Base-by-base conservation (phyloP, 92 coral and sea anemone species). In the Zoanthus sociatus region DNA sequence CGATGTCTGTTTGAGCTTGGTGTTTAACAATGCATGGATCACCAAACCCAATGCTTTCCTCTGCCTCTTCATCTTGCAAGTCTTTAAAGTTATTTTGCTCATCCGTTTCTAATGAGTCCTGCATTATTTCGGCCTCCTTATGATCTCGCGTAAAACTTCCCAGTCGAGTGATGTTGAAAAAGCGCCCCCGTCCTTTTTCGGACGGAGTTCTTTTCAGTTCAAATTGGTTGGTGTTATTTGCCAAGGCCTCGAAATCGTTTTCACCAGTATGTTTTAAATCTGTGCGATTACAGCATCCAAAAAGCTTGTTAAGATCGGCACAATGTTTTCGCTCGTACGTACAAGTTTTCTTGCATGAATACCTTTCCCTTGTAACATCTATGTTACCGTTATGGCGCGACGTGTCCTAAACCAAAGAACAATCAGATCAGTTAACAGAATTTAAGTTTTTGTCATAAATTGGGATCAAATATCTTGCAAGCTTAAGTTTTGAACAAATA, bases 121-220 rank as follows among this genome's bases (percentile, higher is more conserved):
- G 61, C 11, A 18, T 46, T 46, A 67, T 47, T 66, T 81, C 85
- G 16, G 74, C 44, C 31, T 81, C 75, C 6, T 66, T 48, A 61
- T 74, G 45, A 18, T 81, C 75, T 44, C 44, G 78, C n/a, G 70
- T 32, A 20, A 84, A 58, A 30, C 82, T 84, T 71, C 86, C 42
- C 16, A 91, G 26, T 30, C 68, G 69, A 15, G 91, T 91, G 33
- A 91, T 87, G 17, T 91, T 91, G 84, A 91, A 88, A 83, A 91
- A 88, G 12, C 83, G 86, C 15, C 94, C 89, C 12, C 30, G 64
- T 21, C 51, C 75, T 70, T 60, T 78, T 46, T 91, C 91, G 18
- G 67, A 46, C 12, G 72, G 45, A 4, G 78, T 72, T 54, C 89
- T 46, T 72, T n/a, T 88, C 89, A 69, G 53, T 48, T 54, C 87